Evolutionary conservation across 1,140 invertebrate genomes (phyloP), one percentile per base, ranked within the genome.

Genomic region (Thrips palmi): DNA sequence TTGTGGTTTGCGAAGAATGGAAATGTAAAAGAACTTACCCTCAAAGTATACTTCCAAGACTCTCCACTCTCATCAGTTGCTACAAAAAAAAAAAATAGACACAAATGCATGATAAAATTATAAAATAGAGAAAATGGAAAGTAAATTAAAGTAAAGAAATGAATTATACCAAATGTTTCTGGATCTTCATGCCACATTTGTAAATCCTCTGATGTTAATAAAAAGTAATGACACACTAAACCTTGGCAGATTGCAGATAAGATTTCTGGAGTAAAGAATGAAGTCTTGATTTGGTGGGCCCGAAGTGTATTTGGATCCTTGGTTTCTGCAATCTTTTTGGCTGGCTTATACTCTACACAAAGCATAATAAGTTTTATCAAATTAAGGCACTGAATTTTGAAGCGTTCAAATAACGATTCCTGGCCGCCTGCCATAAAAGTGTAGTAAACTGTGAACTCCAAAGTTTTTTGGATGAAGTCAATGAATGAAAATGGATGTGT

Each of bases 131-230:
- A 35, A 20, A 34, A 18, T 27, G 22, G 20, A 21, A 3, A 28
- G 14, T 5, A 30, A 32, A 2, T 28, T 19, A 12, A 7, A 3
- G 25, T 23, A 11, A 19, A 39, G 28, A 37, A 39, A 15, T 33
- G 19, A 37, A 32, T 53, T 41, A 60, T 62, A 73, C 70, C 77
- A 59, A 86, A 93, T 45, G 71, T 76, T 63, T 94, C 88, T 0
- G 88, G 85, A 60, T 92, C 81, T 7, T 70, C 68, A 50, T 86
- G 79, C 89, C 88, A 94, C n/a, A 73, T 62, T 35, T 78, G 71
- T 29, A 96, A 58, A 55, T 94, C 89, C 34, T 78, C 70, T 37
- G 71, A 63, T 3, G 78, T 85, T 10, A 94, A 63, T 19, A 86
- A 64, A 51, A 96, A 87, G 57, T 92, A 94, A 46, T 85, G 76